Evolutionary conservation across 2,888 invertebrate species (phyloP).

Genomic region (Iselma pallidipennis): DNA sequence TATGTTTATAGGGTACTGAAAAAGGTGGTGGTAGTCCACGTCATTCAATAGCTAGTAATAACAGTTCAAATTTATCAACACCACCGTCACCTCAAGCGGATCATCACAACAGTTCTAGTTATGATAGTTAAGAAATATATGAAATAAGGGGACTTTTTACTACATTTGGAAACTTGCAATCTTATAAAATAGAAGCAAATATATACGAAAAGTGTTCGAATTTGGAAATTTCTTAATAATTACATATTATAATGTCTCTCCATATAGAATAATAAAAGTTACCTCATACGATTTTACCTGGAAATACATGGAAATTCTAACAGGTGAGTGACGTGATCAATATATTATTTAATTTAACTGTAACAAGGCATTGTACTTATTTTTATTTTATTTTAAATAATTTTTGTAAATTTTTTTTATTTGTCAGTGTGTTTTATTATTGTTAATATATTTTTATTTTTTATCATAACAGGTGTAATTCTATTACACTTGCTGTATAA

Average conservation of each 20-base stretch:
- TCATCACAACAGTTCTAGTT: constrained; percentile 68
- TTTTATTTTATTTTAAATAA: constrained; percentile 19
- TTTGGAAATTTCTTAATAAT: not conserved
- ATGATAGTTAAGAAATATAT: constrained; percentile 61
- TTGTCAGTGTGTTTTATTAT: constrained; percentile 28
- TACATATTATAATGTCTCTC: constrained; percentile 10
- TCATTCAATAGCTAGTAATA: constrained; percentile 74
- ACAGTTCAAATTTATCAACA: constrained; percentile 74
- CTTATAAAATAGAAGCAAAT: not conserved
- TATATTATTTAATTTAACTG: constrained; percentile 21
- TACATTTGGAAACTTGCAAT: not conserved
- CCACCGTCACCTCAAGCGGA: constrained; percentile 71
- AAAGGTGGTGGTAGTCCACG: constrained; percentile 65
- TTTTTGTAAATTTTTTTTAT: constrained; percentile 34
- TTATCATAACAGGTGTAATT: constrained; percentile 16
- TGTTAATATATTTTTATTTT: constrained; percentile 25
- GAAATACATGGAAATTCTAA: not conserved
- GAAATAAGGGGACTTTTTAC: constrained; percentile 8
- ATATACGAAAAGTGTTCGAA: not conserved
- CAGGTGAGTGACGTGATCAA: constrained; percentile 16
- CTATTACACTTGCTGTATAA: constrained; percentile 38
- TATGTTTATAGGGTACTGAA: constrained; percentile 48
- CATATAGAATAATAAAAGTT: constrained; percentile 16
- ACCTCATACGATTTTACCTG: constrained; percentile 17
- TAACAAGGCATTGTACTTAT: constrained; percentile 48